Conservation (phyloP, 2,113 vertebrate species). For the Thomomys bottae region DNA sequence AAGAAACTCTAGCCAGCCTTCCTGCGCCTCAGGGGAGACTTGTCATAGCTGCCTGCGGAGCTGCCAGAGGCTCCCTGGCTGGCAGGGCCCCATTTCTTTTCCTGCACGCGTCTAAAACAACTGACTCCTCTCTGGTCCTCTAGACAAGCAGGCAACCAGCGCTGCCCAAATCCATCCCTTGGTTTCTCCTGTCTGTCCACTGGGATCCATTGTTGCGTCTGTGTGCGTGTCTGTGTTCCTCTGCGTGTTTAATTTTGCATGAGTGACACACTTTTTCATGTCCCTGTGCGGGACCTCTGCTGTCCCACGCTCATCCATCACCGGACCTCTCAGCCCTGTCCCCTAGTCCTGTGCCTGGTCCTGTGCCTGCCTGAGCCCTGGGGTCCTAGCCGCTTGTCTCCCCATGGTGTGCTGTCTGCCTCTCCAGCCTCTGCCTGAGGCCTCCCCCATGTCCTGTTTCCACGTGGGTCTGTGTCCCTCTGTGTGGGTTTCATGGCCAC, state of each 20-base stretch:
- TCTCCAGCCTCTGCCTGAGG: conserved; percentile 7
- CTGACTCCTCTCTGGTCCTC: conserved; percentile 87
- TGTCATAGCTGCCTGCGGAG: neutral
- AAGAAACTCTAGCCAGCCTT: neutral
- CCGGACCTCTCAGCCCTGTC: conserved; percentile 78
- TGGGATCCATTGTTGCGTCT: conserved; percentile 78
- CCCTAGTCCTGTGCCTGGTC: conserved; percentile 60
- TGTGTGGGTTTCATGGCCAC: neutral
- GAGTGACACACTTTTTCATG: conserved; percentile 57
- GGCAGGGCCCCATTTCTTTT: rapidly evolving
- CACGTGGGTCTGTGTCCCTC: conserved; percentile 38
- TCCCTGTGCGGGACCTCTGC: conserved; percentile 70
- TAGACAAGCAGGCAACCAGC: conserved; percentile 99
- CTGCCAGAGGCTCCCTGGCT: conserved; percentile 27
- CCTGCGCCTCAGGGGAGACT: neutral
- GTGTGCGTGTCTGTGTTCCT: conserved; percentile 80
- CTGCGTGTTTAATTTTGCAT: conserved; percentile 84
- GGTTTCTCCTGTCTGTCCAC: neutral
- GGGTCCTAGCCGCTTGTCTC: neutral
- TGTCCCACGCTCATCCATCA: conserved; percentile 84
- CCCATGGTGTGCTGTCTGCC: neutral
- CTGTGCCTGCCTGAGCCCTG: conserved; percentile 32
- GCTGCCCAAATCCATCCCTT: conserved; percentile 89
- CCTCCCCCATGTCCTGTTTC: conserved; percentile 58
- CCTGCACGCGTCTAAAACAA: conserved; percentile 77